Percentiles rank a stretch among this genome's conserved stretches.
phyloP scores from a whole-genome alignment of 2,888 invertebrate species.

The Creontiades dilutus region DNA sequence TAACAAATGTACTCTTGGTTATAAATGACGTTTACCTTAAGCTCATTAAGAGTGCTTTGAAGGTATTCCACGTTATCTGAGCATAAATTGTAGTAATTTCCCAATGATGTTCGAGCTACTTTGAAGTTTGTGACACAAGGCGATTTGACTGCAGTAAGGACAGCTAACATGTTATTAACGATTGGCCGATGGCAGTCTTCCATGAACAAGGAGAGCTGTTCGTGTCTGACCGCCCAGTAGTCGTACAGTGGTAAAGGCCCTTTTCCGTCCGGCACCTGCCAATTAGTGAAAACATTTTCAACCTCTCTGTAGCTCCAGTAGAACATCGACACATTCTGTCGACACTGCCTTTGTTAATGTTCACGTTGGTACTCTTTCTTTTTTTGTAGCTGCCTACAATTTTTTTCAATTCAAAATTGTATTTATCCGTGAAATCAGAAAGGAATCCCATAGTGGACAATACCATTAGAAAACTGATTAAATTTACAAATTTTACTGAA shows the following conservation, averaged over 20 bases:
- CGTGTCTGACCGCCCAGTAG: constrained; percentile 61
- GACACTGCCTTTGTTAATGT: too few species aligned
- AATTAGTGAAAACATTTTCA: not conserved
- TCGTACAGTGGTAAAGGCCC: constrained; percentile 68
- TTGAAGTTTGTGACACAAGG: constrained; percentile 42
- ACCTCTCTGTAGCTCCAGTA: too few species aligned
- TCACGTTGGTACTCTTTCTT: too few species aligned
- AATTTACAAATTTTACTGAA: too few species aligned
- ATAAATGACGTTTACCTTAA: constrained; percentile 45
- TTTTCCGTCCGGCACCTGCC: constrained; percentile 59
- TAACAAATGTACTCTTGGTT: too few species aligned
- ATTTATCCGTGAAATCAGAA: too few species aligned
- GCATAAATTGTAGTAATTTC: constrained; percentile 57
- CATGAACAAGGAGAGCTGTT: constrained; percentile 54
- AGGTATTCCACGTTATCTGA: constrained; percentile 68
- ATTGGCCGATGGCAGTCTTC: constrained; percentile 53
- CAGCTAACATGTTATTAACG: constrained; percentile 50
- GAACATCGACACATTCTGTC: too few species aligned
- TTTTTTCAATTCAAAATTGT: too few species aligned
- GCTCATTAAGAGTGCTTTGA: constrained; percentile 54
- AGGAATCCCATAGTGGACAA: too few species aligned
- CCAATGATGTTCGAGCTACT: not conserved
- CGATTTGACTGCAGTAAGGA: constrained; percentile 51
- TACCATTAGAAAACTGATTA: too few species aligned
- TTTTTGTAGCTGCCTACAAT: too few species aligned